Base-by-base conservation (phyloP, 2,113 vertebrate genomes). In the Pteruthius melanotis region DNA sequence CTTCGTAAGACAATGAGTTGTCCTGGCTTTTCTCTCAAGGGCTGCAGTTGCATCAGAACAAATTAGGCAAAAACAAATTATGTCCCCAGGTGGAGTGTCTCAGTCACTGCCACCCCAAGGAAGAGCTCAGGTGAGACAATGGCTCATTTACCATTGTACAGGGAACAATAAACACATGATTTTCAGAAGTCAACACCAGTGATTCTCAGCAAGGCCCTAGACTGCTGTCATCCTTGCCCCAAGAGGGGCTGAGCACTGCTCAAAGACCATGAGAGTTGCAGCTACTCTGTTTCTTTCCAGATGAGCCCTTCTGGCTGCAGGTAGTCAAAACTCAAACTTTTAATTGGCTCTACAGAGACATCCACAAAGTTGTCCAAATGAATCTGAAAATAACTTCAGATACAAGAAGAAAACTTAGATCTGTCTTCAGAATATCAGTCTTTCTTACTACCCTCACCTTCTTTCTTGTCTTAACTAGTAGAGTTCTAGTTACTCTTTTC, bases 341-440 rank as follows among this genome's bases (percentile, higher is more conserved):
- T 93, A 94, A 95, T 96, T 93, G 74, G 59, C 57, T 88, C 95
- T 63, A 88, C 37, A 77, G 95, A 88, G 96, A 83, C 54, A 61
- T 47, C 37, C 53, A 85, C 61, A 45, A 83, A 91, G 85, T 93
- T 90, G 22, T 40, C 70, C 63, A 88, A 88, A 93, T 65, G 3
- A 93, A 85, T 53, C 37, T 50, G 33, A 80, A 93, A 87, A 61
- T 80, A 76, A 88, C 37, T 93, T 92, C 60, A 75, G 12, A 52
- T 26, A 53, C 53, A 76, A 63, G 40, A 77, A 33, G 28, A 53
- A 80, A 70, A 57, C 31, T 64, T 66, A 47, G 17, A 45, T 40
- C 7, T 49, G 9, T 60, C n/a, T 61, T 70, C 52, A 81, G 45
- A 50, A 45, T 35, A 45, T 27, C 45, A 83, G 3, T 16, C 13